Evolutionary conservation across 2,888 invertebrate genomes (phyloP).

Genomic region (Apomyelois bistriatella): DNA sequence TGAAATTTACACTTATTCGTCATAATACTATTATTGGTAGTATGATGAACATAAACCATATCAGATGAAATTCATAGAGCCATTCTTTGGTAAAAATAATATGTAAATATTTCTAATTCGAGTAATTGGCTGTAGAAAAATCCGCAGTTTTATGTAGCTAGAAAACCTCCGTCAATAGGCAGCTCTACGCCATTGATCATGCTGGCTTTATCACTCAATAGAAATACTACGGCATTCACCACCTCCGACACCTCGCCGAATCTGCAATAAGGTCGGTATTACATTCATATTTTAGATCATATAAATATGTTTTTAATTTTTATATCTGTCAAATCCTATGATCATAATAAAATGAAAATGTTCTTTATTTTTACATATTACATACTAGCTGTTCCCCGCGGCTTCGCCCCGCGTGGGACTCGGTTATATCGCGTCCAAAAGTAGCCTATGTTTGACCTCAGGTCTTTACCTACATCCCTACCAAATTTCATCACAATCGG

Average conservation of each 20-base stretch:
- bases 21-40: background rate
- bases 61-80: background rate
- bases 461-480: too few relatives aligned
- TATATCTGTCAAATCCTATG: too few relatives aligned
- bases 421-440: too few relatives aligned
- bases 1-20: too few relatives aligned
- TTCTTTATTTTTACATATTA: too few relatives aligned
- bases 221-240: slow-evolving; percentile 87
- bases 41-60: background rate
- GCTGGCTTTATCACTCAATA: slow-evolving; percentile 87
- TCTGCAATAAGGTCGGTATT: slow-evolving; percentile 40
- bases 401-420: too few relatives aligned
- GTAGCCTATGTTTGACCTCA: too few relatives aligned
- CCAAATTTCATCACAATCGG: too few relatives aligned
- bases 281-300: too few relatives aligned
- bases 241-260: slow-evolving; percentile 91
- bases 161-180: slow-evolving; percentile 91
- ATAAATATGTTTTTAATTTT: too few relatives aligned
- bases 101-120: slow-evolving; percentile 7
- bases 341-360: too few relatives aligned
- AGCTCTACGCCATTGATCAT: slow-evolving; percentile 90
- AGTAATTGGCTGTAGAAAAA: background rate
- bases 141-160: slow-evolving; percentile 60
- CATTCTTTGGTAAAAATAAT: slow-evolving; percentile 9
- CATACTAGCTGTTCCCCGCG: too few relatives aligned